Evolutionary conservation across 2,113 vertebrate species (phyloP).

Genomic region (Vimba vimba): DNA sequence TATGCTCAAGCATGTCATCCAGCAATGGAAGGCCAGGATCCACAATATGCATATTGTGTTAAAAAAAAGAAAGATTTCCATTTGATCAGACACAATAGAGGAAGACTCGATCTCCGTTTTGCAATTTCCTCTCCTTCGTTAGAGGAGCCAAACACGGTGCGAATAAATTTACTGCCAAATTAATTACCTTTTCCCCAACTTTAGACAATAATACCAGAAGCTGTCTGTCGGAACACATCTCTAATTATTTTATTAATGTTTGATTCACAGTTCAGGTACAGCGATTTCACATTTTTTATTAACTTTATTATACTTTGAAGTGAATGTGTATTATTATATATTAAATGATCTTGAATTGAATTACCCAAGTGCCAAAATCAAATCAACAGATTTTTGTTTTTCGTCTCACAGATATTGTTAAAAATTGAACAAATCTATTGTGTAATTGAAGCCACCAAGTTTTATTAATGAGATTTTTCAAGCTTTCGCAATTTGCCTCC

Average conservation of each 20-base stretch:
- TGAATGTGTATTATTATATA: constrained; percentile 68
- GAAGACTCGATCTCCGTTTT: constrained; percentile 55
- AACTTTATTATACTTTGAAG: constrained; percentile 76
- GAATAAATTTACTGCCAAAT: constrained; percentile 79
- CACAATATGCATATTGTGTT: constrained; percentile 74
- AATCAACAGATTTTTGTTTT: constrained; percentile 67
- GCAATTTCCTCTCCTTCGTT: constrained; percentile 74
- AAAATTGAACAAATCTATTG: constrained; percentile 61
- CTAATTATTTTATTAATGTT: constrained; percentile 77
- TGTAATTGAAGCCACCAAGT: constrained; percentile 44
- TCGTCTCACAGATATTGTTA: constrained; percentile 43
- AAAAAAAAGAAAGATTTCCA: constrained; percentile 73
- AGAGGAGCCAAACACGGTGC: constrained; percentile 71
- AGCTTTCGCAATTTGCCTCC: constrained; percentile 31
- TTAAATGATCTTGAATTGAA: constrained; percentile 71
- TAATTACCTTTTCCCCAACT: constrained; percentile 80
- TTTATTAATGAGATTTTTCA: constrained; percentile 38
- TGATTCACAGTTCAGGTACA: constrained; percentile 77
- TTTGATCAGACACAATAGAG: constrained; percentile 75
- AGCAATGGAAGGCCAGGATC: constrained; percentile 68
- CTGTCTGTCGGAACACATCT: constrained; percentile 74
- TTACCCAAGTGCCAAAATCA: constrained; percentile 69
- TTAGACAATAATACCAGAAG: constrained; percentile 77
- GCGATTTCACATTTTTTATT: constrained; percentile 73
- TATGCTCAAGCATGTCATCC: constrained; percentile 72